These are phyloP conservation scores for Microchirus variegatus DNA, from an alignment of 2,797 vertebrate species.

Conservation along the genomic window DNA sequence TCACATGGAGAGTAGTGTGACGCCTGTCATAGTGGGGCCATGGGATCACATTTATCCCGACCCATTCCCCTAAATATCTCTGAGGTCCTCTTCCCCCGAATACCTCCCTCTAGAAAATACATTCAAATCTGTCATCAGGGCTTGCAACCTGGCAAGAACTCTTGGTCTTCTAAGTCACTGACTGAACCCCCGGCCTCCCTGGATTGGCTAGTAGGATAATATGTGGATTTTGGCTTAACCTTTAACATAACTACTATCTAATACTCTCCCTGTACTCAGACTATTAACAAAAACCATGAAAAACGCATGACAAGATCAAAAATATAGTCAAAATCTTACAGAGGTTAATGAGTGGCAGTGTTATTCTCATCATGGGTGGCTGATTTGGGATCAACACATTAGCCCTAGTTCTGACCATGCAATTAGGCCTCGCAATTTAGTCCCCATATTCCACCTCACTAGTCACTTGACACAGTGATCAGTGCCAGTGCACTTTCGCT, in stretches of 20 bases:
- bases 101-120: conserved; percentile 45
- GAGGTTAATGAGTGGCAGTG: conserved; percentile 67
- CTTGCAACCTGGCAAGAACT: conserved; percentile 51
- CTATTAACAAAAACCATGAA: neutral
- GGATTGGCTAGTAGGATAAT: conserved; percentile 27
- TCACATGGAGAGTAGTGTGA: conserved; percentile 55
- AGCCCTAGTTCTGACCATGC: conserved; percentile 69
- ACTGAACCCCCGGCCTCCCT: conserved; percentile 28
- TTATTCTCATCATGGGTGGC: conserved; percentile 73
- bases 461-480: conserved; percentile 52
- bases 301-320: neutral
- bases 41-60: conserved; percentile 56
- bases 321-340: conserved; percentile 22
- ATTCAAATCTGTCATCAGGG: conserved; percentile 67
- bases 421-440: conserved; percentile 78
- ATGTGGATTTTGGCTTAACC: conserved; percentile 19
- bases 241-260: conserved; percentile 12
- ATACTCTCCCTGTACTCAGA: conserved; percentile 25
- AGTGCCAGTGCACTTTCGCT: conserved; percentile 51
- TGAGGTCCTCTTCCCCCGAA: conserved; percentile 36
- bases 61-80: conserved; percentile 49
- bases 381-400: conserved; percentile 75
- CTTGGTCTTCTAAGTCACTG: conserved; percentile 18
- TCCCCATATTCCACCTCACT: conserved; percentile 64
- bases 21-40: conserved; percentile 60